Conservation (phyloP, 2,888 invertebrate genomes). For the Seira musarum region DNA sequence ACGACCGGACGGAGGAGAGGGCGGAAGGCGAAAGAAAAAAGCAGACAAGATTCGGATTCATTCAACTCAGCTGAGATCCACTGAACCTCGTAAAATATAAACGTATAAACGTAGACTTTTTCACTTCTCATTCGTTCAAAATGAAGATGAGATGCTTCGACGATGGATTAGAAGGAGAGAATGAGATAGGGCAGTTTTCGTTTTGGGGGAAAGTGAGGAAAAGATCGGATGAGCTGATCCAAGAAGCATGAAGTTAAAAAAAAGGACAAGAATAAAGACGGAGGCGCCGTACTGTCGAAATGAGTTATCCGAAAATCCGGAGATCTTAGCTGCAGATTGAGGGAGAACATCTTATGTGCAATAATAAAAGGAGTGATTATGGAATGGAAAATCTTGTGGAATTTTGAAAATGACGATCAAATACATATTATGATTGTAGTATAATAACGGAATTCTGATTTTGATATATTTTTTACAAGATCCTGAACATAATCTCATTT, state of each 20-base stretch:
- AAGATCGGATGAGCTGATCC: constrained; percentile 60
- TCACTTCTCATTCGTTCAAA: constrained; percentile 20
- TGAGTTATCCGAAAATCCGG: constrained; percentile 70
- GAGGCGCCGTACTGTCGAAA: constrained; percentile 70
- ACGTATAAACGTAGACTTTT: constrained; percentile 43
- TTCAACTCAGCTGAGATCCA: constrained; percentile 44
- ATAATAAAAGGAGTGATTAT: too few species aligned
- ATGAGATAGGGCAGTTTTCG: constrained; percentile 11
- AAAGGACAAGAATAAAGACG: constrained; percentile 66
- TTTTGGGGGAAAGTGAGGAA: constrained; percentile 37
- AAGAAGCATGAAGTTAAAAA: constrained; percentile 56
- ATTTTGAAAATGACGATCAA: too few species aligned
- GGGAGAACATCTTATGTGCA: too few species aligned
- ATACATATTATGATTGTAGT: too few species aligned
- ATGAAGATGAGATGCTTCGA: constrained; percentile 23
- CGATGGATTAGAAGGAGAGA: constrained; percentile 11
- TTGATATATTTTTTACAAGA: too few species aligned
- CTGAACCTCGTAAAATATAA: not conserved
- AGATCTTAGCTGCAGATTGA: constrained; percentile 59
- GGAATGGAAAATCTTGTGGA: too few species aligned
- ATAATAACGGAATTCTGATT: too few species aligned
- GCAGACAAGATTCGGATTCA: constrained; percentile 47
- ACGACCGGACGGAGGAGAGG: constrained; percentile 59
- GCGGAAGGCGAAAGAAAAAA: constrained; percentile 52
- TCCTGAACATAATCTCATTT: too few species aligned